phyloP scores from a whole-genome alignment of 2,888 invertebrate species.

The Platycheirus albimanus region DNA sequence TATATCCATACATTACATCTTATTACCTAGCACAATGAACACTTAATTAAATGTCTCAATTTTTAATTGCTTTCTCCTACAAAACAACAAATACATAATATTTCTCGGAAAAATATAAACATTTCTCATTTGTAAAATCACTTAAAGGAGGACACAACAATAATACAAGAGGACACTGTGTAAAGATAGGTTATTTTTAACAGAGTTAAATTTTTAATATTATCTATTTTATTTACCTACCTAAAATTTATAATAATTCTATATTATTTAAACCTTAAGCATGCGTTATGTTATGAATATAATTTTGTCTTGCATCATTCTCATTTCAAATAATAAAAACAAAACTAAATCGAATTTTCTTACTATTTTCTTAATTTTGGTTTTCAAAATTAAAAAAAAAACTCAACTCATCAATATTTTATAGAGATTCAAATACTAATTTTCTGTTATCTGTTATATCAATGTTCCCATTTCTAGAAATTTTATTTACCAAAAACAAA shows the following conservation, averaged over 20 bases:
- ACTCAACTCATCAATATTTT: constrained; percentile 72
- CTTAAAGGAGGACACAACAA: constrained; percentile 33
- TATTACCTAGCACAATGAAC: constrained; percentile 28
- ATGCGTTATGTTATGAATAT: constrained; percentile 28
- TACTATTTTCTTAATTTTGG: constrained; percentile 17
- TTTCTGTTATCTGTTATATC: constrained; percentile 62
- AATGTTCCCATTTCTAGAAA: constrained; percentile 59
- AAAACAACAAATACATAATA: constrained; percentile 5
- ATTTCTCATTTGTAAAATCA: constrained; percentile 35
- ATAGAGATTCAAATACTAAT: constrained; percentile 65
- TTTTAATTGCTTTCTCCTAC: constrained; percentile 17
- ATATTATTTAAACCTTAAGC: constrained; percentile 14
- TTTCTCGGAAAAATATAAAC: background rate
- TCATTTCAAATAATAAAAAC: constrained; percentile 32
- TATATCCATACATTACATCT: background rate
- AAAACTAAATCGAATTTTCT: background rate
- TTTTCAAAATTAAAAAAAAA: constrained; percentile 27
- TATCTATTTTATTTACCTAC: background rate
- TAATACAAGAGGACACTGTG: constrained; percentile 36
- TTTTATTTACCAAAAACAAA: constrained; percentile 38
- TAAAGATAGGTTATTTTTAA: constrained; percentile 29
- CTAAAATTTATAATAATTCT: background rate
- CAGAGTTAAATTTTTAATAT: constrained; percentile 13
- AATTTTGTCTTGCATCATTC: constrained; percentile 38
- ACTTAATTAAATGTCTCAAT: constrained; percentile 21